Evolutionary conservation across 2,888 invertebrate genomes (phyloP).

Genomic region (Drosophila dives): DNA sequence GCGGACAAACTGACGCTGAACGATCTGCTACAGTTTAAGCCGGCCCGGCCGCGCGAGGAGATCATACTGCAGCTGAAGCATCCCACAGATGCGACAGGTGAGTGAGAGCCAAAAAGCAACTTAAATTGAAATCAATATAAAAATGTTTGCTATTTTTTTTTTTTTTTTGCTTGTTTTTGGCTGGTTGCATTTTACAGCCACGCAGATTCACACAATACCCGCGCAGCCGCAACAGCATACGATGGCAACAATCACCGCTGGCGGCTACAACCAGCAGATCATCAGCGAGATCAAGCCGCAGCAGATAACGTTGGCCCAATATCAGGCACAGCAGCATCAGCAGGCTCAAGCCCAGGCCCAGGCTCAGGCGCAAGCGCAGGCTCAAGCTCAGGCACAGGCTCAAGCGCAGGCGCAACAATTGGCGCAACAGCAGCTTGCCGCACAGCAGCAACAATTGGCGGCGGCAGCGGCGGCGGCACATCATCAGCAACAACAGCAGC

Average conservation of each 20-base stretch:
- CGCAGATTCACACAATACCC: slow-evolving; percentile 82
- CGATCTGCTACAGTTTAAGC: slow-evolving; percentile 83
- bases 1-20: slow-evolving; percentile 83
- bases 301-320: slow-evolving; percentile 82
- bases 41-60: slow-evolving; percentile 82
- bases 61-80: slow-evolving; percentile 84
- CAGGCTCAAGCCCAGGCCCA: slow-evolving; percentile 68
- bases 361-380: slow-evolving; percentile 58
- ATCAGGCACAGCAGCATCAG: slow-evolving; percentile 83
- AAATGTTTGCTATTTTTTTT: background rate
- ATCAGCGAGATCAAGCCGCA: slow-evolving; percentile 83
- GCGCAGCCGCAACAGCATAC: slow-evolving; percentile 79
- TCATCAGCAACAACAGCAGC: slow-evolving; percentile 73
- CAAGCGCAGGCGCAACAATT: slow-evolving; percentile 77
- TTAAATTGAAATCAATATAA: background rate
- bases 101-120: slow-evolving; percentile 4
- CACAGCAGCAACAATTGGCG: slow-evolving; percentile 64
- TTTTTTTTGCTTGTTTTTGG: background rate
- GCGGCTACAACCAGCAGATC: slow-evolving; percentile 83
- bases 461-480: slow-evolving; percentile 63
- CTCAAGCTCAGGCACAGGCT: slow-evolving; percentile 81
- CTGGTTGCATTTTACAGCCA: slow-evolving; percentile 50
- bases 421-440: slow-evolving; percentile 62
- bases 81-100: slow-evolving; percentile 78
- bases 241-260: slow-evolving; percentile 81